These are phyloP conservation scores for Drosophila malerkotliana DNA, from an alignment of 1,140 invertebrate species.

Conservation along the genomic window DNA sequence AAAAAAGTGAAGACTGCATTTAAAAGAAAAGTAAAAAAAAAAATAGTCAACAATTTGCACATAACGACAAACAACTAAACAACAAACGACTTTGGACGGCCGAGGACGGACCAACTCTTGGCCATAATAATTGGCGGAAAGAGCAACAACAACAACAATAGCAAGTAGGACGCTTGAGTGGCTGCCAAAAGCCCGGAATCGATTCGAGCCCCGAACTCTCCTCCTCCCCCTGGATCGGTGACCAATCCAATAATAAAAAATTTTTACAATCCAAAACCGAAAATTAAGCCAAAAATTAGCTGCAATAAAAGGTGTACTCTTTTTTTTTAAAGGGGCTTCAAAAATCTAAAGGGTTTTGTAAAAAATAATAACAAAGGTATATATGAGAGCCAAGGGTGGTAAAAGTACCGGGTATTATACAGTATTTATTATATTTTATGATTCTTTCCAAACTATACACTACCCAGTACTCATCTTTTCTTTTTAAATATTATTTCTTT, in stretches of 20 bases:
- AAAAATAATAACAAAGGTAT: no score
- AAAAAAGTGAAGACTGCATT: constrained; percentile 5
- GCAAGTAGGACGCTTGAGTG: constrained; percentile 66
- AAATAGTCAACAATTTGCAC: constrained; percentile 47
- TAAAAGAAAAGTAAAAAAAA: constrained; percentile 10
- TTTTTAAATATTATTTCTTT: no score
- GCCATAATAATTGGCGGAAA: constrained; percentile 72
- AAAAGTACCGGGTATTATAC: background rate
- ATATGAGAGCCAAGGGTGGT: background rate
- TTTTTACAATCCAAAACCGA: constrained; percentile 27
- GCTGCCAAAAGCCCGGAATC: constrained; percentile 48
- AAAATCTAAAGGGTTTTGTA: no score
- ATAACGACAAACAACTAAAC: constrained; percentile 47
- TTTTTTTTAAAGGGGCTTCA: no score
- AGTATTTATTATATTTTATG: no score
- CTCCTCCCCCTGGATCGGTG: background rate
- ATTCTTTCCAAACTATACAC: no score
- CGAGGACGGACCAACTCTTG: constrained; percentile 28
- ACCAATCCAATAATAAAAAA: constrained; percentile 28
- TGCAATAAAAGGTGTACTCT: constrained; percentile 26
- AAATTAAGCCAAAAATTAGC: constrained; percentile 28
- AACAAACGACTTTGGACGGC: constrained; percentile 20
- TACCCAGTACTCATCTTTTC: no score
- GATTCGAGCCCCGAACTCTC: constrained; percentile 11
- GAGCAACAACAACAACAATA: constrained; percentile 21